Evolutionary conservation across 2,113 vertebrate species (phyloP).

Genomic region (Lophochroa leadbeateri): DNA sequence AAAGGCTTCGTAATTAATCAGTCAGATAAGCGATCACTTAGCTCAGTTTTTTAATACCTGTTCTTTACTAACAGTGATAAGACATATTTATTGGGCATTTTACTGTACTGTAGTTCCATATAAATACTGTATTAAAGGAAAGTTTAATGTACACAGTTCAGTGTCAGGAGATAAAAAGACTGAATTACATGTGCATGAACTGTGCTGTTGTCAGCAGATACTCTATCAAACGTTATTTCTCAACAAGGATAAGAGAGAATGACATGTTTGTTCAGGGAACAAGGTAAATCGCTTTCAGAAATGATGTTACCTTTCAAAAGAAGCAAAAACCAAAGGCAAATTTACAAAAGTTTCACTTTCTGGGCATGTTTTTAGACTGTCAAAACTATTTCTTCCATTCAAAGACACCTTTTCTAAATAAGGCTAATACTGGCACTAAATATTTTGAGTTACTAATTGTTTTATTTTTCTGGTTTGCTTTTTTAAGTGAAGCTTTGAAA

Average conservation of each 20-base stretch:
- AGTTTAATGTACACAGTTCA: not conserved
- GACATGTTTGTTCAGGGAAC: not conserved
- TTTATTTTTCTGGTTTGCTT: not conserved
- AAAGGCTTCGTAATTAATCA: not conserved
- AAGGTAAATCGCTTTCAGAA: not conserved
- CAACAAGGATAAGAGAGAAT: not conserved
- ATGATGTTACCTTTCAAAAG: not conserved
- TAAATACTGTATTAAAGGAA: not conserved
- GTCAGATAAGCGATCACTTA: not conserved
- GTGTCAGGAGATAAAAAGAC: not conserved
- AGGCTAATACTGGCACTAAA: not conserved
- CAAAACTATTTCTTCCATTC: not conserved
- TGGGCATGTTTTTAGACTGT: not conserved
- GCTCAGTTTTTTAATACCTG: not conserved
- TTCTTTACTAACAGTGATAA: not conserved
- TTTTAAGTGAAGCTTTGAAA: not conserved
- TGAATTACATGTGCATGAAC: not conserved
- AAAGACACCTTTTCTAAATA: not conserved
- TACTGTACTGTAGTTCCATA: not conserved
- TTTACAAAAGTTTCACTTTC: not conserved
- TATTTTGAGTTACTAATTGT: not conserved
- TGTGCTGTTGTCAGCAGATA: not conserved
- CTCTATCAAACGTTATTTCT: not conserved
- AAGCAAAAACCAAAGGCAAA: not conserved
- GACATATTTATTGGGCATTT: not conserved